Evolutionary conservation across 2,113 vertebrate species (phyloP), one percentile per base, ranked within the genome.

Genomic region (Gallinago media): DNA sequence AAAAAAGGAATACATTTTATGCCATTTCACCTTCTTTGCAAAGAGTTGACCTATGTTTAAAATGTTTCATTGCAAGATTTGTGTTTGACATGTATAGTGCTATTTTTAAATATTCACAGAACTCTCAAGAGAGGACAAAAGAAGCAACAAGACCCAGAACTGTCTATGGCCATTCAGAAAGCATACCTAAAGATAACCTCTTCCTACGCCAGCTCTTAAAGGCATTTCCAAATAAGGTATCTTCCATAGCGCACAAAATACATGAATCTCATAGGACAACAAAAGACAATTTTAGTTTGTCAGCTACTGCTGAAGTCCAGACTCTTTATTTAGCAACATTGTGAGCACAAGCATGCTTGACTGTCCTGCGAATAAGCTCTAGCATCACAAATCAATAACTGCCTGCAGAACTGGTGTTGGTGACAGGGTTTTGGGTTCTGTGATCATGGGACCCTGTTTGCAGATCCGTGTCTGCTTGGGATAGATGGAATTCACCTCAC

Each of bases 1-100:
- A 15, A 52, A 84, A 79, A 55, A 9, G 0, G 17, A 84, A 46
- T 80, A 63, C 1, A n/a, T 42, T 65, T 65, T 49, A 71, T 54
- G 19, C 3, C 5, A 26, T 76, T 84, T 75, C 8, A 2, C 9
- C 19, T 55, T 65, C 15, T 71, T 56, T 36, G 27, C 22, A 86
- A 79, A 83, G 22, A 59, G 12, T 1, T 89, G 42, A 56, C 25
- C 11, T 63, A 11, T 42, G 13, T 58, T 58, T 42, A 38, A 66
- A 50, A 89, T 31, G 3, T 32, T 93, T 66, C 26, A 47, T 27
- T 70, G 2, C 56, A 73, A 66, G 23, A 58, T 54, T 87, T 47
- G 0, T 0, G 5, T 78, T 81, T 88, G 12, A 20, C 16, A 8
- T 32, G 3, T 36, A 32, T 8, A 22, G 10, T 54, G 31, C 4